phyloP scores from a whole-genome alignment of 2,113 vertebrate genomes.

The Lampris megalopsis region DNA sequence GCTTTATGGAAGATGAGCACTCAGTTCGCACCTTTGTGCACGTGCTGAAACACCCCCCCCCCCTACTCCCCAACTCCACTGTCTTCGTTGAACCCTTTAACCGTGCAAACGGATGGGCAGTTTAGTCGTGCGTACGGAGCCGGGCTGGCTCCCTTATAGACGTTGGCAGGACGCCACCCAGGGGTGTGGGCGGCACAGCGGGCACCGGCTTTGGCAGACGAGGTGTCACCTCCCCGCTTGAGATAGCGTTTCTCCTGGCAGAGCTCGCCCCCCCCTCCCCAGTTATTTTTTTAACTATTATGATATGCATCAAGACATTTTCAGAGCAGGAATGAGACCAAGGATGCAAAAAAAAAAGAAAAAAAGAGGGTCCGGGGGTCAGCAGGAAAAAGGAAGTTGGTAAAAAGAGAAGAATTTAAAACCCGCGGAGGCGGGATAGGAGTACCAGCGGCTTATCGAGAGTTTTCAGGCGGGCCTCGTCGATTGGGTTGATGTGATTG shows the following conservation, averaged over 20 bases:
- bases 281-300: background rate
- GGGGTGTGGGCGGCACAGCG: conserved; percentile 46
- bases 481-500: no score
- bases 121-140: background rate
- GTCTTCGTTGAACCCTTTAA: background rate
- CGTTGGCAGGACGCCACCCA: conserved; percentile 27
- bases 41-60: no score
- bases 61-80: background rate
- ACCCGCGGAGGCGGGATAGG: no score
- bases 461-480: no score
- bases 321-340: background rate
- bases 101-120: background rate
- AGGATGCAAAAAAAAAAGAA: background rate
- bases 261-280: background rate
- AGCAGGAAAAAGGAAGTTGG: background rate
- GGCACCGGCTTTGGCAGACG: conserved; percentile 26
- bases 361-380: background rate
- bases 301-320: conserved; percentile 1
- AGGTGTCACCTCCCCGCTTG: conserved; percentile 13
- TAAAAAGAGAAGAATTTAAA: background rate
- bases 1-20: no score
- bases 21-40: no score
- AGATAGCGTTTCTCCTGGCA: conserved; percentile 29
- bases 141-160: conserved; percentile 29
- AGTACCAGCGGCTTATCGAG: no score